A percentile compares a stretch with the other conserved stretches of the same genome.
Conservation (phyloP, 2,113 vertebrate genomes). For the Falcunculus frontatus region DNA sequence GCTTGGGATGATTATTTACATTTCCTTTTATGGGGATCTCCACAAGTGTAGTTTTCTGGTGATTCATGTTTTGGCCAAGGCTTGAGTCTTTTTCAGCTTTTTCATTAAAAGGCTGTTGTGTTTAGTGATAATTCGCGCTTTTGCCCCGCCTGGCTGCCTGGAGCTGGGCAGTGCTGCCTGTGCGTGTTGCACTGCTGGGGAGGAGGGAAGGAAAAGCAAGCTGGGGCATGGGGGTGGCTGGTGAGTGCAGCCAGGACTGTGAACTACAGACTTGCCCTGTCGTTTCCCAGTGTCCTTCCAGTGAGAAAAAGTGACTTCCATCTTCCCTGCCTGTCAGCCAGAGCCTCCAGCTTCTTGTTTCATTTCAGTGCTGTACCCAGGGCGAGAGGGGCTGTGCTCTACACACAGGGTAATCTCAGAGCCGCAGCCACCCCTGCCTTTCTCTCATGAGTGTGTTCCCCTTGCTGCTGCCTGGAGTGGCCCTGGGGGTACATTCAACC, state of each 20-base stretch:
- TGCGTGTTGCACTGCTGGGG: fast-evolving
- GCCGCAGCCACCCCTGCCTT: background rate
- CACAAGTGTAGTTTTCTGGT: background rate
- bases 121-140: background rate
- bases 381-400: background rate
- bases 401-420: background rate
- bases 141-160: background rate
- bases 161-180: background rate
- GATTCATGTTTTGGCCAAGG: constrained; percentile 28
- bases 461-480: background rate
- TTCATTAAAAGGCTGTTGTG: background rate
- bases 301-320: background rate
- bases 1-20: background rate
- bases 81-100: background rate
- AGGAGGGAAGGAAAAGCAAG: background rate
- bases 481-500: background rate
- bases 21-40: constrained; percentile 50
- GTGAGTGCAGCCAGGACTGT: too few species aligned
- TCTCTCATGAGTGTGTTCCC: background rate
- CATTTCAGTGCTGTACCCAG: background rate
- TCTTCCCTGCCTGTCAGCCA: background rate
- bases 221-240: background rate
- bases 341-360: background rate
- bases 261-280: background rate
- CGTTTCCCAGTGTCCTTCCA: background rate